Evolutionary conservation across 2,797 vertebrate genomes (phyloP).

Genomic region (Etheostoma perlongum): DNA sequence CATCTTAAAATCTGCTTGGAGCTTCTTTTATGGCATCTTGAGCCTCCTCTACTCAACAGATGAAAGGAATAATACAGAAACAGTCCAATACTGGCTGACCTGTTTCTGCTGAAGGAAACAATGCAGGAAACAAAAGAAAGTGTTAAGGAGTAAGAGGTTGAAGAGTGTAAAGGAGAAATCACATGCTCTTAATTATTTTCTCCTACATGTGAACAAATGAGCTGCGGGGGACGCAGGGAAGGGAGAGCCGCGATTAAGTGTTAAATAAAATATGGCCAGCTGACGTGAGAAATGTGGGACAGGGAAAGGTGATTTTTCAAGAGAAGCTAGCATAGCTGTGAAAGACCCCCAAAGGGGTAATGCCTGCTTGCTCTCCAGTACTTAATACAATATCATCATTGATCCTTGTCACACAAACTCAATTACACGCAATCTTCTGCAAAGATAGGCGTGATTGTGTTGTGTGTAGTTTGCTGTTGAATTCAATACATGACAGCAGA

Average conservation of each 20-base stretch:
- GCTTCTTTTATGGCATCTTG: conserved; percentile 31
- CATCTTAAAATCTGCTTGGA: conserved; percentile 32
- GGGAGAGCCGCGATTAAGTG: conserved; percentile 64
- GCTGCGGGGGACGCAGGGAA: conserved; percentile 43
- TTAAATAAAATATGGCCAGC: conserved; percentile 83
- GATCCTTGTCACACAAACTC: conserved; percentile 72
- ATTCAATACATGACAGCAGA: conserved; percentile 38
- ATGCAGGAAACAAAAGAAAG: conserved; percentile 8
- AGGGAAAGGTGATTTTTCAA: conserved; percentile 79
- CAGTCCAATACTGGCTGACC: conserved; percentile 33
- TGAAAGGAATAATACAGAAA: conserved; percentile 44
- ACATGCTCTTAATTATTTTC: conserved; percentile 47
- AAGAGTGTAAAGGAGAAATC: conserved; percentile 35
- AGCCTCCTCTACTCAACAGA: conserved; percentile 23
- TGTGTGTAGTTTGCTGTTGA: conserved; percentile 37
- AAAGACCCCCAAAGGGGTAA: conserved; percentile 68
- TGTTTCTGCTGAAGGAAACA: conserved; percentile 39
- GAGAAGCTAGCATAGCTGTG: conserved; percentile 40
- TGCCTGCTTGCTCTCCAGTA: conserved; percentile 53
- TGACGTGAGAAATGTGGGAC: conserved; percentile 71
- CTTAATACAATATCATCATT: conserved; percentile 74
- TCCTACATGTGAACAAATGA: conserved; percentile 61
- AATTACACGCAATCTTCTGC: conserved; percentile 60
- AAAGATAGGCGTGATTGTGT: conserved; percentile 44
- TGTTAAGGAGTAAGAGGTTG: conserved; percentile 1